Conservation (phyloP, 2,888 invertebrate species). For the Aelia acuminata region DNA sequence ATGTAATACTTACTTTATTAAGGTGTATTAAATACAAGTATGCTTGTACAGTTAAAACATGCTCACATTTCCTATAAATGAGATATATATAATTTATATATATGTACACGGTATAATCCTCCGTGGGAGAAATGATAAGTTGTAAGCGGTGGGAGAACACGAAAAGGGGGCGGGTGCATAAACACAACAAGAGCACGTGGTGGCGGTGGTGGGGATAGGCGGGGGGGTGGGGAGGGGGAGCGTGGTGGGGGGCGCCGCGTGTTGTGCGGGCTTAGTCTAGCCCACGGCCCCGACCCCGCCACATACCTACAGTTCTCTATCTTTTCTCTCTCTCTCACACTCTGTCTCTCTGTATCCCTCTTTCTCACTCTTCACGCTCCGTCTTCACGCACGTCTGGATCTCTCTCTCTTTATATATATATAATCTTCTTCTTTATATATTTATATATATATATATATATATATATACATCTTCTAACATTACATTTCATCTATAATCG, state of each 20-base stretch:
- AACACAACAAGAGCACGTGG: slow-evolving; percentile 49
- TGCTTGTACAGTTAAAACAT: no score
- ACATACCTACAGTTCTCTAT: slow-evolving; percentile 8
- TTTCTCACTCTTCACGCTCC: slow-evolving; percentile 56
- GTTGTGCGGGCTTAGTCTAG: slow-evolving; percentile 51
- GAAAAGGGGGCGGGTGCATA: slow-evolving; percentile 50
- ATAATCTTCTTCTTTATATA: slow-evolving; percentile 24
- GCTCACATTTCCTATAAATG: neutral
- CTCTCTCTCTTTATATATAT: slow-evolving; percentile 58
- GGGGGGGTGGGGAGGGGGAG: slow-evolving; percentile 9
- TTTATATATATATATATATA: no score
- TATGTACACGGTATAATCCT: no score
- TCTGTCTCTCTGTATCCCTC: slow-evolving; percentile 33
- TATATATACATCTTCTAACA: slow-evolving; percentile 21
- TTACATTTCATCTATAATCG: slow-evolving; percentile 40
- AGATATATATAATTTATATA: no score
- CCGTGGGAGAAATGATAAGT: neutral
- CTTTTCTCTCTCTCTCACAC: slow-evolving; percentile 35
- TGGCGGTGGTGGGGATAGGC: neutral
- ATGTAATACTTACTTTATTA: no score
- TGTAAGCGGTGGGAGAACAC: neutral
- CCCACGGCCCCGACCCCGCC: slow-evolving; percentile 54
- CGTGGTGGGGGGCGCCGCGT: neutral
- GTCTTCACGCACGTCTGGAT: slow-evolving; percentile 53
- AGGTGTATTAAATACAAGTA: neutral